phyloP scores from a whole-genome alignment of 2,888 invertebrate species.

The Laothoe populi region DNA sequence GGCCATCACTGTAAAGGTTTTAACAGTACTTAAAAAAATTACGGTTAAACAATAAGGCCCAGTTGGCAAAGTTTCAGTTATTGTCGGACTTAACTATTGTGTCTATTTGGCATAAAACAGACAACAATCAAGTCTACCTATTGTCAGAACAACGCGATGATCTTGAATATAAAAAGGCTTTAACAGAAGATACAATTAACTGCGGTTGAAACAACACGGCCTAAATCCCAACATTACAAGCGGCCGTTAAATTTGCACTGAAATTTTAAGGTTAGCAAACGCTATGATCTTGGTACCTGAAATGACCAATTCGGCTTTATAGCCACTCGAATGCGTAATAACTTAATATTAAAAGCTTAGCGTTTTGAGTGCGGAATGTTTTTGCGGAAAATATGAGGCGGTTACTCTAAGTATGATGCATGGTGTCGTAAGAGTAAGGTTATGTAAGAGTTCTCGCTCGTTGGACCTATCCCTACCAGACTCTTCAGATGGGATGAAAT shows the following conservation, averaged over 20 bases:
- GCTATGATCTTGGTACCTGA: constrained; percentile 7
- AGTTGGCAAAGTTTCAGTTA: too few relatives aligned
- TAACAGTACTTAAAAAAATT: too few relatives aligned
- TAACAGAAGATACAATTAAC: too few relatives aligned
- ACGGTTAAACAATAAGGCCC: too few relatives aligned
- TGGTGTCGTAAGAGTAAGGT: not conserved
- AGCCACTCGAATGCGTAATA: constrained; percentile 8
- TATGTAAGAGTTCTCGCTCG: not conserved
- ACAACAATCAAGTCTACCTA: too few relatives aligned
- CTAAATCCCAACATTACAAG: not conserved
- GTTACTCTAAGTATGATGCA: constrained; percentile 2
- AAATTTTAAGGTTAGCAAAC: constrained; percentile 19
- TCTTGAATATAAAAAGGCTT: too few relatives aligned
- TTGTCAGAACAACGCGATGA: too few relatives aligned
- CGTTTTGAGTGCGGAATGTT: constrained; percentile 7
- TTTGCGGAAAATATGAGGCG: constrained; percentile 2
- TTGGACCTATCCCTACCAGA: not conserved
- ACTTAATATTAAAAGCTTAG: constrained; percentile 24
- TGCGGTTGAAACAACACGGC: too few relatives aligned
- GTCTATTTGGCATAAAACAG: too few relatives aligned
- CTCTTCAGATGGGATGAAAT: too few relatives aligned
- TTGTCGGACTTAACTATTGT: too few relatives aligned
- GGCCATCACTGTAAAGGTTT: too few relatives aligned
- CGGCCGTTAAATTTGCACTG: constrained; percentile 20
- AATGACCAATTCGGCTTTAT: constrained; percentile 20